Conservation (phyloP, 2,888 invertebrate genomes). For the Coleophora deauratella region DNA sequence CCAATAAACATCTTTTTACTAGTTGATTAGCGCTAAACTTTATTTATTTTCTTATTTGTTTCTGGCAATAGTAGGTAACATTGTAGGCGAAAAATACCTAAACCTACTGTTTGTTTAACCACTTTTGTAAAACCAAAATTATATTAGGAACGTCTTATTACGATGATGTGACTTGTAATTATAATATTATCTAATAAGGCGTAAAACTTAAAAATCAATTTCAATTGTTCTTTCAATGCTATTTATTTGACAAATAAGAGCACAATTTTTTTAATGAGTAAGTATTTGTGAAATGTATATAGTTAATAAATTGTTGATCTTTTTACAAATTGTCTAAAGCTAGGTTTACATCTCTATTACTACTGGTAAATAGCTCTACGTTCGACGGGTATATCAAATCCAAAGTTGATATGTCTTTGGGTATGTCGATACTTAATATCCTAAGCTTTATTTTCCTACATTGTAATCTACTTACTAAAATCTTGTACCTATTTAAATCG, state of each 20-base stretch:
- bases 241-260: slow-evolving; percentile 25
- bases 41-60: too few species aligned
- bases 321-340: slow-evolving; percentile 20
- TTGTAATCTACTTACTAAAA: slow-evolving; percentile 21
- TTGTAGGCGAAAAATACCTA: too few species aligned
- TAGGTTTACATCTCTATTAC: slow-evolving; percentile 31
- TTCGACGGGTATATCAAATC: slow-evolving; percentile 4
- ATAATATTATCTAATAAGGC: too few species aligned
- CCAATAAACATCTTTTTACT: too few species aligned
- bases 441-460: slow-evolving; percentile 49
- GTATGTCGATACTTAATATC: too few species aligned
- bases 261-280: too few species aligned
- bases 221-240: slow-evolving; percentile 20
- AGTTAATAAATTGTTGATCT: slow-evolving; percentile 23
- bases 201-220: slow-evolving; percentile 7
- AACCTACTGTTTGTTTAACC: not conserved
- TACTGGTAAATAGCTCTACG: slow-evolving; percentile 26
- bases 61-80: too few species aligned
- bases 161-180: too few species aligned
- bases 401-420: too few species aligned
- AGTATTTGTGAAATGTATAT: slow-evolving; percentile 7
- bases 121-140: slow-evolving; percentile 1
- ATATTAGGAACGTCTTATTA: too few species aligned
- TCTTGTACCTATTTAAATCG: slow-evolving; percentile 24
- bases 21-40: too few species aligned